Conservation (phyloP, 2,797 vertebrate genomes). For the Monodelphis domestica region DNA sequence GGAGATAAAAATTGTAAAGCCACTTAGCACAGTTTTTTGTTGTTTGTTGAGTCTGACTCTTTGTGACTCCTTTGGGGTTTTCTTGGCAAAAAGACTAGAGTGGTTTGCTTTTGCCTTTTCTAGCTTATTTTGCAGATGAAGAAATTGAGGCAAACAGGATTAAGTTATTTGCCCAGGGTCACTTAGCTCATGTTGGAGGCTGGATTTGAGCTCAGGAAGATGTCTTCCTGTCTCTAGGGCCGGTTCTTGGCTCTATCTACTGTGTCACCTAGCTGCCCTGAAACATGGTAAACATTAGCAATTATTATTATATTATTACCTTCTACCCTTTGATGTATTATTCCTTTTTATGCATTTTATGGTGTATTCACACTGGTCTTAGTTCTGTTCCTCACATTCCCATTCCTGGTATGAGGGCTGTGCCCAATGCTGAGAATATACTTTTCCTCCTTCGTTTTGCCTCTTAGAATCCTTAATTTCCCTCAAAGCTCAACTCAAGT, state of each 20-base stretch:
- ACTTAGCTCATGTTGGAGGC: too few relatives aligned
- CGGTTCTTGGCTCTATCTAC: too few relatives aligned
- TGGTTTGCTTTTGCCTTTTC: too few relatives aligned
- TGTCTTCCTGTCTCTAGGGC: too few relatives aligned
- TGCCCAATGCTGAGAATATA: background rate
- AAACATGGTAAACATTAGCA: background rate
- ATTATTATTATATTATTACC: background rate
- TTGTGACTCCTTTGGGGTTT: too few relatives aligned
- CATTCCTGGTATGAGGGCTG: background rate
- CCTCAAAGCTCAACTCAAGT: background rate
- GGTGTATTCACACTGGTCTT: background rate
- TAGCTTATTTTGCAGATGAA: too few relatives aligned
- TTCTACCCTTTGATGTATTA: background rate
- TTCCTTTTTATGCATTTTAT: background rate
- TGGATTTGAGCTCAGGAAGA: too few relatives aligned
- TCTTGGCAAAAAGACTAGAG: too few relatives aligned
- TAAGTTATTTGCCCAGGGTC: too few relatives aligned
- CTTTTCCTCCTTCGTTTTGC: fast-evolving
- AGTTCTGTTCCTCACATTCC: background rate
- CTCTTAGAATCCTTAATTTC: background rate
- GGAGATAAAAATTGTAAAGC: background rate
- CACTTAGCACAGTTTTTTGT: background rate
- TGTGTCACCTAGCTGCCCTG: too few relatives aligned
- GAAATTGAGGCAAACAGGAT: too few relatives aligned
- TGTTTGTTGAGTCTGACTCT: too few relatives aligned